Conservation (phyloP, 2,113 vertebrate species). For the Eclectus roratus region DNA sequence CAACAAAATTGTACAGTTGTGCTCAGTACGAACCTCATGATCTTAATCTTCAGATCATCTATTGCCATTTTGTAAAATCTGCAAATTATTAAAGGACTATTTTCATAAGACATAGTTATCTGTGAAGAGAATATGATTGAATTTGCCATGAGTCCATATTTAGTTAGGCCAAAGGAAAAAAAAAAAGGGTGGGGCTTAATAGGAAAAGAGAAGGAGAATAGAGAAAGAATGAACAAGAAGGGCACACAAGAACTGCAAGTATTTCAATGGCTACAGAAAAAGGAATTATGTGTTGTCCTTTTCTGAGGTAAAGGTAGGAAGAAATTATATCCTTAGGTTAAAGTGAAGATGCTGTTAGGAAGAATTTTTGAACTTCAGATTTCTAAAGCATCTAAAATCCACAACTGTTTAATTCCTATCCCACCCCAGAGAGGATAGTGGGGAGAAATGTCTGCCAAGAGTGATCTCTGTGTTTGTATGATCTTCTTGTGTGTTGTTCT, state of each 20-base stretch:
- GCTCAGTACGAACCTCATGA: not conserved
- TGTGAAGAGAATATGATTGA: not conserved
- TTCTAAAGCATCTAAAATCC: not conserved
- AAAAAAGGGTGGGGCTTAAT: not conserved
- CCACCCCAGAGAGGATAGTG: not conserved
- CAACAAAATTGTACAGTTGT: not conserved
- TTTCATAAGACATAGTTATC: not conserved
- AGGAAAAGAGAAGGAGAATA: not conserved
- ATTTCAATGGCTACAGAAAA: not conserved
- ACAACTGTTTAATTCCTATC: not conserved
- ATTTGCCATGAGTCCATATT: not conserved
- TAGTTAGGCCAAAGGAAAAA: not conserved
- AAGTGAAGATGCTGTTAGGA: not conserved
- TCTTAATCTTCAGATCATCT: not conserved
- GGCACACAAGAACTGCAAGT: not conserved
- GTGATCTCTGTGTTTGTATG: not conserved
- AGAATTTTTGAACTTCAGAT: not conserved
- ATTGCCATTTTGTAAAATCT: not conserved
- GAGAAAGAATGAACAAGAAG: not conserved
- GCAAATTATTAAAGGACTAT: not conserved
- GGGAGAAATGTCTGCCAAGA: not conserved
- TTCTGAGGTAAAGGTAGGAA: not conserved
- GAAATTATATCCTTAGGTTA: not conserved
- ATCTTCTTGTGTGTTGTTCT: not conserved
- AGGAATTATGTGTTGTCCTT: not conserved